These are phyloP conservation scores for Lasioglossum malachurum DNA, from an alignment of 2,888 invertebrate species.

Conservation along the genomic window DNA sequence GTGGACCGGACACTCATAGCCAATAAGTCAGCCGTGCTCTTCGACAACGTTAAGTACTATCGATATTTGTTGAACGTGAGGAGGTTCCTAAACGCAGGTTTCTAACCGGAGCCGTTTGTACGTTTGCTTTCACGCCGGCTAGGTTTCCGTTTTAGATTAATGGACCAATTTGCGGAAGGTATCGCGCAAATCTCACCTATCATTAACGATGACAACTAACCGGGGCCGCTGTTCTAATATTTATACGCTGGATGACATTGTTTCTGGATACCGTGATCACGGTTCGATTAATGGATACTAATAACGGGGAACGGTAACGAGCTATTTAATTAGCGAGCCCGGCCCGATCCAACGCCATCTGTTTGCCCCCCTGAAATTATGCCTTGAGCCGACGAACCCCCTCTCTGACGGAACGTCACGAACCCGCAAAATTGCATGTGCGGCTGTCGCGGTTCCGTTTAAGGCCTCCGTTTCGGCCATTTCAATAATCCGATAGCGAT, in stretches of 20 bases:
- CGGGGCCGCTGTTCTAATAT: conserved; percentile 60
- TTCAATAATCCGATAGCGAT: conserved; percentile 39
- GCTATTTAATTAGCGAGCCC: conserved; percentile 58
- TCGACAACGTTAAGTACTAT: conserved; percentile 1
- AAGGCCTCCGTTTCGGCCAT: not conserved
- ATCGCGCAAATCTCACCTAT: conserved; percentile 60
- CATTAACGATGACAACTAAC: conserved; percentile 54
- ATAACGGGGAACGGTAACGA: conserved; percentile 54
- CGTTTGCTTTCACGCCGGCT: conserved; percentile 60
- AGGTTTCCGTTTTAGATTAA: conserved; percentile 70
- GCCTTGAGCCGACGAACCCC: conserved; percentile 6
- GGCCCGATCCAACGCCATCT: conserved; percentile 30
- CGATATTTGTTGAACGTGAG: conserved; percentile 50
- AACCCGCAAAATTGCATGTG: not conserved
- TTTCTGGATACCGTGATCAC: conserved; percentile 42
- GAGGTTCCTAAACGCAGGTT: conserved; percentile 13
- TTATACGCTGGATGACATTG: conserved; percentile 39
- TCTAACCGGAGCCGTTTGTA: conserved; percentile 3
- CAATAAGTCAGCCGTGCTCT: not conserved
- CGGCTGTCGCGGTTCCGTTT: conserved; percentile 11
- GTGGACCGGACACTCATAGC: not conserved
- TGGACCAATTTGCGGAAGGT: conserved; percentile 67
- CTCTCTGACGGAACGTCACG: conserved; percentile 14
- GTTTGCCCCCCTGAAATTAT: conserved; percentile 41
- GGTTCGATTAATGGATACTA: conserved; percentile 64